Base-by-base conservation (phyloP, 2,113 vertebrate species). In the Corythoichthys haematopterus region DNA sequence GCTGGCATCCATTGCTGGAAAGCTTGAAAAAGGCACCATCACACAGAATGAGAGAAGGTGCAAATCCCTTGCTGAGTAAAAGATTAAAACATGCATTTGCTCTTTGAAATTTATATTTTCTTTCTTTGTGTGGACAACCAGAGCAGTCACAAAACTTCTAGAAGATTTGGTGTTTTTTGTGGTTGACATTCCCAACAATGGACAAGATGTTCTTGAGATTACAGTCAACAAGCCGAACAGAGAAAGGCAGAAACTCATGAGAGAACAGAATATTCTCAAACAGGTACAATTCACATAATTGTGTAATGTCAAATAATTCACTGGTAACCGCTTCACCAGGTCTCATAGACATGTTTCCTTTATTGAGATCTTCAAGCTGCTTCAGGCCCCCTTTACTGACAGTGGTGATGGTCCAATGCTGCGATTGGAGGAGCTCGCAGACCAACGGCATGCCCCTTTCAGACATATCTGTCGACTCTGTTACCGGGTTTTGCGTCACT, bases 121-220 rank as follows among this genome's bases (percentile, higher is more conserved):
- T 45, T 69, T 67, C 48, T 16, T 60, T 67, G 6, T 12, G 40
- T 75, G 16, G 57, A 10, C 48, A 0, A 50, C 47, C 75, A 99
- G 97, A 65, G 97, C 96, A 15, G 97, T 99, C n/a, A 98, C 97
- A 20, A 99, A 99, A 76, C 77, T 99, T 45, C 76, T 99, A 79
- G 97, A 99, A 80, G 97, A 99, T 81, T 78, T 99, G 88, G 97
- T 99, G 59, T 98, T 98, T 86, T 99, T 99, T 66, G 97, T 99
- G 77, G 98, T 98, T 45, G 97, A 97, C 36, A 96, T 98, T 74
- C 94, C 96, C n/a, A 99, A 97, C 85, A 96, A 95, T 12, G 96
- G 94, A 2, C 97, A 99, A 76, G 97, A 99, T 0, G 97, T 98
- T 14, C 92, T 99, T 0, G 97, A 98, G 81, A 97, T 99, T 61